phyloP scores from a whole-genome alignment of 2,113 vertebrate genomes.

The Menidia beryllina region DNA sequence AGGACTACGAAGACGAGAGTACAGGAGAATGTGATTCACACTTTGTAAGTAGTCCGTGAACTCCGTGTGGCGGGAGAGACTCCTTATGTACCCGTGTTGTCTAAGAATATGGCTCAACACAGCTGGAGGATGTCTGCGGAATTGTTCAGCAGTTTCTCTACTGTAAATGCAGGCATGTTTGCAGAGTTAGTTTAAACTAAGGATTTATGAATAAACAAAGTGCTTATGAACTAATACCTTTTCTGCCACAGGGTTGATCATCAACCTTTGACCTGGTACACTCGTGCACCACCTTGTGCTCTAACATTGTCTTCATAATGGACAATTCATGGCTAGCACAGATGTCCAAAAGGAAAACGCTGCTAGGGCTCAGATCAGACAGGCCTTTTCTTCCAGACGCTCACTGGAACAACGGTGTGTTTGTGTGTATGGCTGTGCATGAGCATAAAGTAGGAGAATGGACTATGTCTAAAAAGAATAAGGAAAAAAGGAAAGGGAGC shows the following conservation, averaged over 20 bases:
- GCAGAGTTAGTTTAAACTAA: too few species aligned
- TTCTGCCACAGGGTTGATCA: too few species aligned
- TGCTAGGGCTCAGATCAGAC: too few species aligned
- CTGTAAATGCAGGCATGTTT: not conserved
- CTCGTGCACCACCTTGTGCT: too few species aligned
- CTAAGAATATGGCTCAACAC: constrained; percentile 62
- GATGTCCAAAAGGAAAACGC: too few species aligned
- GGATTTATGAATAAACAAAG: too few species aligned
- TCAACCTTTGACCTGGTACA: too few species aligned
- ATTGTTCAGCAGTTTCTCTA: constrained; percentile 23
- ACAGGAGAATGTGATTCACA: constrained; percentile 62
- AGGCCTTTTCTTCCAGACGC: too few species aligned
- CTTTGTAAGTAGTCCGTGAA: constrained; percentile 73
- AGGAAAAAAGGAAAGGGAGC: constrained; percentile 28
- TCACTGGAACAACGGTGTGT: too few species aligned
- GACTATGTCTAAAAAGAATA: constrained; percentile 35
- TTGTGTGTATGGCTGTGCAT: not conserved
- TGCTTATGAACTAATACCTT: too few species aligned
- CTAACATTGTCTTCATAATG: too few species aligned
- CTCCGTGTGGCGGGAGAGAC: constrained; percentile 69
- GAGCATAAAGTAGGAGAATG: constrained; percentile 13
- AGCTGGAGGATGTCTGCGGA: constrained; percentile 15
- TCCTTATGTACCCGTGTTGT: constrained; percentile 60
- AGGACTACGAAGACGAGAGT: constrained; percentile 71
- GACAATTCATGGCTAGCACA: too few species aligned